Conservation (phyloP, 2,113 vertebrate species). For the Xenopus borealis region DNA sequence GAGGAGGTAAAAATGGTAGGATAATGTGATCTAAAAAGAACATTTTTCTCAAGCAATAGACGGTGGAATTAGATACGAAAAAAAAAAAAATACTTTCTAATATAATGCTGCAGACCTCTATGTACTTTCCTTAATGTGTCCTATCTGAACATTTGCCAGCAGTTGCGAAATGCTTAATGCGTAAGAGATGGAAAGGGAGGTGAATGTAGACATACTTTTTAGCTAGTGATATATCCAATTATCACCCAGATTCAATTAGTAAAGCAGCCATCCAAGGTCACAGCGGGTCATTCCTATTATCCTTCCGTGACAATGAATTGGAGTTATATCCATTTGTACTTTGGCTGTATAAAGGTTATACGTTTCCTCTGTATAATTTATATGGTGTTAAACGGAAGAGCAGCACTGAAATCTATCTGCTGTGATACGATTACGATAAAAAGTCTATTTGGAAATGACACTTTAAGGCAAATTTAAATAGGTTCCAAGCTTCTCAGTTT, state of each 20-base stretch:
- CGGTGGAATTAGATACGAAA: neutral
- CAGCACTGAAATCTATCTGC: neutral
- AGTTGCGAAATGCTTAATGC: neutral
- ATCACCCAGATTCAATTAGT: slow-evolving; percentile 27
- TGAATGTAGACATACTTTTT: slow-evolving; percentile 1
- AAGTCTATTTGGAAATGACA: too few relatives aligned
- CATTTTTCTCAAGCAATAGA: neutral
- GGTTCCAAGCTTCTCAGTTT: too few relatives aligned
- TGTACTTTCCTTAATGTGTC: neutral
- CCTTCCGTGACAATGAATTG: slow-evolving; percentile 11
- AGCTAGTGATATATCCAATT: slow-evolving; percentile 2
- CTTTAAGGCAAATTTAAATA: too few relatives aligned
- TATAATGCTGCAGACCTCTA: neutral
- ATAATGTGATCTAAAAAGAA: neutral
- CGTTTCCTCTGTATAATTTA: neutral
- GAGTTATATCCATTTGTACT: slow-evolving; percentile 13
- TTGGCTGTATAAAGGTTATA: neutral
- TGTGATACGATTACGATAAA: neutral
- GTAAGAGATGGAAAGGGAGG: slow-evolving; percentile 3
- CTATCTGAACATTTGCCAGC: neutral
- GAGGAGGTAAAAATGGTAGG: neutral
- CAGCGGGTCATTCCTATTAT: slow-evolving; percentile 14
- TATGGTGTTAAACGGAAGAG: neutral
- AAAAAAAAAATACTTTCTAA: neutral
- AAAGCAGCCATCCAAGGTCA: slow-evolving; percentile 20